Percentiles rank a stretch among this genome's conserved stretches.
Evolutionary conservation across 1,140 invertebrate genomes (phyloP).

Genomic region (Lerema accius): DNA sequence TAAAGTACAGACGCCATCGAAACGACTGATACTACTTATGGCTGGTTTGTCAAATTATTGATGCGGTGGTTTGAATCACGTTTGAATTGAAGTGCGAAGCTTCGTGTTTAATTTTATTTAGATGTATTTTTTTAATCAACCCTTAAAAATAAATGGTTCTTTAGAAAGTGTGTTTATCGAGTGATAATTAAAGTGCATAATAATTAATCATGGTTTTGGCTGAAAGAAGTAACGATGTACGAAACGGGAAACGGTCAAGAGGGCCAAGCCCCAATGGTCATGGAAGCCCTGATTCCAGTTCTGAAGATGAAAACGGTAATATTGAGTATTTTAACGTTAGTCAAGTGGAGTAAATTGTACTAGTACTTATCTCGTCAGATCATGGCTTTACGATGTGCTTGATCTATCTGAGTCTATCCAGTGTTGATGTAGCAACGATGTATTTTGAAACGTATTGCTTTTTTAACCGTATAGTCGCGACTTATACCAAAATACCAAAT

Average conservation of each 20-base stretch:
- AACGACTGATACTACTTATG: slow-evolving; percentile 50
- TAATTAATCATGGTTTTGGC: slow-evolving; percentile 90
- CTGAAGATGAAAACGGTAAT: slow-evolving; percentile 91
- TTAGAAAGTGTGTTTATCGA: slow-evolving; percentile 45
- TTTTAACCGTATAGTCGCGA: slow-evolving; percentile 16
- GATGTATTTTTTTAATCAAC: slow-evolving; percentile 46
- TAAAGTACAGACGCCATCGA: slow-evolving; percentile 69
- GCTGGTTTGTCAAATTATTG: slow-evolving; percentile 79
- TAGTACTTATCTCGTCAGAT: slow-evolving; percentile 12
- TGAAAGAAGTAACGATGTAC: slow-evolving; percentile 91
- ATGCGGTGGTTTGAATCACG: slow-evolving; percentile 82
- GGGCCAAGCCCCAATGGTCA: slow-evolving; percentile 95
- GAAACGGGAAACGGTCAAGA: slow-evolving; percentile 93
- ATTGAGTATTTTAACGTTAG: not conserved
- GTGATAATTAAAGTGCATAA: slow-evolving; percentile 45
- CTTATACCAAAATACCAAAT: slow-evolving; percentile 37
- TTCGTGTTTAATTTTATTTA: slow-evolving; percentile 58
- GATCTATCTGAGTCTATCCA: slow-evolving; percentile 6
- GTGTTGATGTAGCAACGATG: not conserved
- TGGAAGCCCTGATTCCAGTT: slow-evolving; percentile 89
- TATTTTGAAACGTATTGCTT: slow-evolving; percentile 7
- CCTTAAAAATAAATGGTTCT: slow-evolving; percentile 51
- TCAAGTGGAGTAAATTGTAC: slow-evolving; percentile 17
- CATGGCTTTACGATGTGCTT: slow-evolving; percentile 27
- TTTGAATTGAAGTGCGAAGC: slow-evolving; percentile 79